Percentiles rank a stretch among this genome's conserved stretches.
Evolutionary conservation across 1,140 invertebrate genomes (phyloP).

Genomic region (Zaprionus ghesquierei): DNA sequence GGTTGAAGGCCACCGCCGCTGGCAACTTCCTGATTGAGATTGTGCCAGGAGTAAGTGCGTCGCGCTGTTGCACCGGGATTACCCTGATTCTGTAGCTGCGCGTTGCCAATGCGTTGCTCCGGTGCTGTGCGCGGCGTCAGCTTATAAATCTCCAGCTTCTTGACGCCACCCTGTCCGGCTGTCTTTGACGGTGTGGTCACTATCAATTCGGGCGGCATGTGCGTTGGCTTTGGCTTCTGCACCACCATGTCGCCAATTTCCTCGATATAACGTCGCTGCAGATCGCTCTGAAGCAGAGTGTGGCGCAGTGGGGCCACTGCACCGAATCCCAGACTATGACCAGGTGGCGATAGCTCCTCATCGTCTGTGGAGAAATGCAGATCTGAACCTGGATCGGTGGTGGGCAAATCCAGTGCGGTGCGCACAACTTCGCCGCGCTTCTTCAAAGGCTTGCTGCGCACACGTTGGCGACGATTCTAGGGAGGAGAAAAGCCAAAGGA

Average conservation of each 20-base stretch:
- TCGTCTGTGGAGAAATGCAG: constrained; percentile 84
- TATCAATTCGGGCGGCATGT: constrained; percentile 81
- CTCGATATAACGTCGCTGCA: constrained; percentile 74
- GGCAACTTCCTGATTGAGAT: constrained; percentile 58
- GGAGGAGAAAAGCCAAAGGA: background rate
- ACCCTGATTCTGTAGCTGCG: constrained; percentile 4
- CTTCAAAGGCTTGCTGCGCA: constrained; percentile 55
- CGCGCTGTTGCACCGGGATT: constrained; percentile 26
- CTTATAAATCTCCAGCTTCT: constrained; percentile 60
- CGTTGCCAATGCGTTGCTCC: constrained; percentile 18
- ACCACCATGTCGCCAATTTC: constrained; percentile 68
- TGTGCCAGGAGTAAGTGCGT: constrained; percentile 82
- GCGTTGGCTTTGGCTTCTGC: constrained; percentile 52
- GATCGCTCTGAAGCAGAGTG: constrained; percentile 67
- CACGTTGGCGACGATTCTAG: constrained; percentile 58
- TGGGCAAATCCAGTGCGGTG: constrained; percentile 83
- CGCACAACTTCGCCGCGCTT: constrained; percentile 70
- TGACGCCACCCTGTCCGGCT: constrained; percentile 20
- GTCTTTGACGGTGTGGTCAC: constrained; percentile 73
- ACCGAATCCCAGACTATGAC: constrained; percentile 46
- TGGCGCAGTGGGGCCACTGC: constrained; percentile 63
- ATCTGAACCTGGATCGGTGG: constrained; percentile 84
- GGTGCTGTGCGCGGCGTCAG: constrained; percentile 59
- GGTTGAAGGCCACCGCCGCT: background rate
- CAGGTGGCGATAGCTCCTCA: constrained; percentile 70